phyloP scores from a whole-genome alignment of 2,113 vertebrate species.

The Heliornis fulica region DNA sequence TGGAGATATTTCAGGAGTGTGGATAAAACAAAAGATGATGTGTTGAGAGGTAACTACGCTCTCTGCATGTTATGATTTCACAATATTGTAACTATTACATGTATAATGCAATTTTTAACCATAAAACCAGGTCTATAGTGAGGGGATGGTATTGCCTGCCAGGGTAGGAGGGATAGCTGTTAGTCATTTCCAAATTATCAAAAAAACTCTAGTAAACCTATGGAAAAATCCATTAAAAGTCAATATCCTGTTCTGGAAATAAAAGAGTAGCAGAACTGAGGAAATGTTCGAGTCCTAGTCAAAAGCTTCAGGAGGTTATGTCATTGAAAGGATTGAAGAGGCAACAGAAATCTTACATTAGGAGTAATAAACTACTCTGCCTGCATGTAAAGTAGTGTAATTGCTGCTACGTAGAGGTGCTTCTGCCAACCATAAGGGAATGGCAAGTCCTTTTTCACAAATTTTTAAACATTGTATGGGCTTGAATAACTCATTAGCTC shows the following conservation, averaged over 20 bases:
- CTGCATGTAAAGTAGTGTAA: not conserved
- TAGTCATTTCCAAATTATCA: not conserved
- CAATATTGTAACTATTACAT: not conserved
- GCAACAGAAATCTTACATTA: not conserved
- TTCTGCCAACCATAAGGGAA: not conserved
- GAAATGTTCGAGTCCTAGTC: not conserved
- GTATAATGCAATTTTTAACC: not conserved
- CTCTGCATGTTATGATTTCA: not conserved
- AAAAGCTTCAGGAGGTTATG: not conserved
- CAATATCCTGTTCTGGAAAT: not conserved
- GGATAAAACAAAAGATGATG: not conserved
- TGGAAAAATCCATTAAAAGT: not conserved
- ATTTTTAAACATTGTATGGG: not conserved
- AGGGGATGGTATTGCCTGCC: not conserved
- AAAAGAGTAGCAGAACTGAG: not conserved
- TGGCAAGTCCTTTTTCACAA: not conserved
- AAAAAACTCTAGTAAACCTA: not conserved
- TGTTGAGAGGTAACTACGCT: not conserved
- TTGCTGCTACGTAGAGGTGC: not conserved
- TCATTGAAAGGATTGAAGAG: not conserved
- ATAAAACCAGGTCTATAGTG: not conserved
- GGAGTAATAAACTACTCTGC: not conserved
- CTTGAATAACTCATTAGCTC: slow-evolving; percentile 44
- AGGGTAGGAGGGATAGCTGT: not conserved
- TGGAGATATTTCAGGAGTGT: not conserved